These are phyloP conservation scores for Thymelicus sylvestris DNA, from an alignment of 2,888 invertebrate species.

Conservation along the genomic window DNA sequence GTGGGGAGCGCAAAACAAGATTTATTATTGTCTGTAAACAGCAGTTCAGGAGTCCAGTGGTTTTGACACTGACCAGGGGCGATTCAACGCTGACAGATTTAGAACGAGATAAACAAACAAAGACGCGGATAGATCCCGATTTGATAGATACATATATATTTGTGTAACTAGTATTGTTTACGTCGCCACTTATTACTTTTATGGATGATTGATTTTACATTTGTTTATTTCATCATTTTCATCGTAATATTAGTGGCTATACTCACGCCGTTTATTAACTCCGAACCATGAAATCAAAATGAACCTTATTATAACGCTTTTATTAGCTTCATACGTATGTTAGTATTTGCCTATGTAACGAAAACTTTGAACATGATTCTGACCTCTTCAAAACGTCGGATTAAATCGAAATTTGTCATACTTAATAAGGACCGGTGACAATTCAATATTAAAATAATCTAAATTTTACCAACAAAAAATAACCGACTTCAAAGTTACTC, in stretches of 20 bases:
- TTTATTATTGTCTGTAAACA: conserved; percentile 70
- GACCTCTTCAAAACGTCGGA: too few species aligned
- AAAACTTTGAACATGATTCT: too few species aligned
- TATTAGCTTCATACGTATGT: too few species aligned
- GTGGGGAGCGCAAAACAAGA: conserved; percentile 66
- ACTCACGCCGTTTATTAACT: too few species aligned
- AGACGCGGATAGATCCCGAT: conserved; percentile 27
- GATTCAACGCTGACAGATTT: conserved; percentile 48
- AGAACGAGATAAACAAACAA: conserved; percentile 48
- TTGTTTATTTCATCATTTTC: not conserved
- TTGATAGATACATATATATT: conserved; percentile 5
- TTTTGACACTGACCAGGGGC: conserved; percentile 43
- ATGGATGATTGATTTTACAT: conserved; percentile 2
- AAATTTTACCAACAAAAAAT: too few species aligned
- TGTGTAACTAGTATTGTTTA: conserved; percentile 27
- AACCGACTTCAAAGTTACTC: too few species aligned
- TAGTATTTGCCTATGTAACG: too few species aligned
- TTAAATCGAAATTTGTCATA: too few species aligned
- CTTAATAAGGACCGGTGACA: too few species aligned
- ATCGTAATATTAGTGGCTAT: not conserved
- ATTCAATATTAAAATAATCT: too few species aligned
- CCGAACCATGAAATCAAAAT: too few species aligned
- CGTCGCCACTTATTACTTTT: conserved; percentile 24
- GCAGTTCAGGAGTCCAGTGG: conserved; percentile 44
- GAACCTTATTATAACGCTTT: too few species aligned